Evolutionary conservation across 2,113 vertebrate genomes (phyloP).

Genomic region (Lontra canadensis): DNA sequence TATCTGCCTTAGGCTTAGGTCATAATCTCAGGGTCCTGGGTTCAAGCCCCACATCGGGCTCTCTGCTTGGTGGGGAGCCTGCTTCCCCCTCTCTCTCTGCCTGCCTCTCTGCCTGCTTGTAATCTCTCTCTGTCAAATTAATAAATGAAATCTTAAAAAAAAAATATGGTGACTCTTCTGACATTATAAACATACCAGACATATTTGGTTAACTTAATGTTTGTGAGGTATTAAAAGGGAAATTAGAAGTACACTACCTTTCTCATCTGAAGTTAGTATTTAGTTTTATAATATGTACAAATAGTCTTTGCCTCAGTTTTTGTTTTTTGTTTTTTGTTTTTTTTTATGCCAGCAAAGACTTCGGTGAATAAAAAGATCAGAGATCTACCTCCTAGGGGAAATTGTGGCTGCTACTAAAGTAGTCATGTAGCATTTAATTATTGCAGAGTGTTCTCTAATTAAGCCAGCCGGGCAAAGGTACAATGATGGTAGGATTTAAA

Average conservation of each 20-base stretch:
- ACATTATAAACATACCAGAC: background rate
- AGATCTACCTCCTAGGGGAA: background rate
- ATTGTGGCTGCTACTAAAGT: background rate
- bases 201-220: background rate
- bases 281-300: background rate
- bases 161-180: background rate
- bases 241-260: background rate
- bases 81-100: no score
- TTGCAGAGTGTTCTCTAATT: background rate
- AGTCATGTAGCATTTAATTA: background rate
- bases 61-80: no score
- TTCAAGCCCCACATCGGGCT: no score
- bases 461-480: background rate
- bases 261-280: background rate
- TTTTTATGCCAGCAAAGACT: background rate
- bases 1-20: no score
- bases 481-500: background rate
- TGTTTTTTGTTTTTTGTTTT: background rate
- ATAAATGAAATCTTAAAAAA: no score
- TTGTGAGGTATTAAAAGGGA: background rate
- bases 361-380: background rate
- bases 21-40: no score
- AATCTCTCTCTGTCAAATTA: no score
- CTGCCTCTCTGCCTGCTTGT: no score
- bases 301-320: background rate